Conservation (phyloP, 1,140 invertebrate species). For the Ceratosolen fusciceps region DNA sequence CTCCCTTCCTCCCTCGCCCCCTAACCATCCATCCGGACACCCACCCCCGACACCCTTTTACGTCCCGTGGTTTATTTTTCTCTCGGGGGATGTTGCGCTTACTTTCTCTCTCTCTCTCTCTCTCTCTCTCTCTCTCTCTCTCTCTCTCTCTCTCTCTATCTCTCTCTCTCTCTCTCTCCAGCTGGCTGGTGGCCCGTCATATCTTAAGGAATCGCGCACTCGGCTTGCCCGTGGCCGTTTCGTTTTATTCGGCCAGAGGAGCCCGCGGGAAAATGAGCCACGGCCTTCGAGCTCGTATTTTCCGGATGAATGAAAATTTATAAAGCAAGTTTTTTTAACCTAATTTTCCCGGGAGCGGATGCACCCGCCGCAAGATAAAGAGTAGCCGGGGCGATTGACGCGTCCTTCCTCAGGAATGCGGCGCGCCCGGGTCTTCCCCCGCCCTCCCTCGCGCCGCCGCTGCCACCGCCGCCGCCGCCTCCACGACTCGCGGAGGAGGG, state of each 20-base stretch:
- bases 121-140: not conserved
- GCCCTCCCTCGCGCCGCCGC: too few species aligned
- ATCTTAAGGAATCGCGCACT: slow-evolving; percentile 3
- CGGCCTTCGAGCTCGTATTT: not conserved
- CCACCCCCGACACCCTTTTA: too few species aligned
- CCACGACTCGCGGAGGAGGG: too few species aligned
- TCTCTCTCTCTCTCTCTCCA: not conserved
- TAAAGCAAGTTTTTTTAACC: not conserved
- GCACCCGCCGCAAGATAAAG: too few species aligned
- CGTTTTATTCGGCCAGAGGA: not conserved
- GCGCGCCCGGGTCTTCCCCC: too few species aligned
- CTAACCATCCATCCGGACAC: too few species aligned
- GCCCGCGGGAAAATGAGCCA: not conserved
- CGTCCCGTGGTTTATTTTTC: too few species aligned
- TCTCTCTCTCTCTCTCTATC: not conserved
- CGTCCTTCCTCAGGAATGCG: too few species aligned
- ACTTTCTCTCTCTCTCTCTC: not conserved
- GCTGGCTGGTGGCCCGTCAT: not conserved
- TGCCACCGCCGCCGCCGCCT: too few species aligned
- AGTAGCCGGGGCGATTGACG: too few species aligned
- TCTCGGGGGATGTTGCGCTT: too few species aligned
- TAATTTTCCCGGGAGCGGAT: not conserved
- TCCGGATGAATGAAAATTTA: slow-evolving; percentile 1
- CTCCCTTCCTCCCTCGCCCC: too few species aligned
- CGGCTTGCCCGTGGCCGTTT: not conserved